Percentiles rank a stretch among this genome's conserved stretches.
These are phyloP conservation scores for Pyrochroa serraticornis DNA, from an alignment of 2,888 invertebrate genomes.

Conservation along the genomic window DNA sequence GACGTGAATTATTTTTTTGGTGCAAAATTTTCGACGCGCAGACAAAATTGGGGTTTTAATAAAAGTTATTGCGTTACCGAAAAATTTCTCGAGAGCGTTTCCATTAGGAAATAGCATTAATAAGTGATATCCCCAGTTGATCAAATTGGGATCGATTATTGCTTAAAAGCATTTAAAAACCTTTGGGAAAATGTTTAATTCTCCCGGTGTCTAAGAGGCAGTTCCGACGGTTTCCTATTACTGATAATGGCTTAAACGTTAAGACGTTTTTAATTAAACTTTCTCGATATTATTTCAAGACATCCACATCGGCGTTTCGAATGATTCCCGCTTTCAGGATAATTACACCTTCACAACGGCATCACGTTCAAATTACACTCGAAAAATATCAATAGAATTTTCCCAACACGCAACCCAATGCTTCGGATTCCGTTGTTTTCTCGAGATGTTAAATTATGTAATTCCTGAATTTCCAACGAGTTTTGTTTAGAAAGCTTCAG, in stretches of 20 bases:
- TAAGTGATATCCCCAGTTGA: conserved; percentile 1
- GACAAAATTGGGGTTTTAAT: too few relatives aligned
- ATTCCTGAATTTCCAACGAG: too few relatives aligned
- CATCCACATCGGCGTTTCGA: not conserved
- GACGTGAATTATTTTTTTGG: too few relatives aligned
- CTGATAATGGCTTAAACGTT: conserved; percentile 9
- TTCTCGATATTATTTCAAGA: conserved; percentile 15
- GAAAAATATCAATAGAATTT: conserved; percentile 2
- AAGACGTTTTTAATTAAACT: conserved; percentile 23
- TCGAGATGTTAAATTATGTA: too few relatives aligned
- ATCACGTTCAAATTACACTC: conserved; percentile 9
- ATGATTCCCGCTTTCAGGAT: conserved; percentile 14
- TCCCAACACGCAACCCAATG: conserved; percentile 5
- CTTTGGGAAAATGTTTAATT: conserved; percentile 5
- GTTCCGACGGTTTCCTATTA: conserved; percentile 9
- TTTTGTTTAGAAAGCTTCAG: too few relatives aligned
- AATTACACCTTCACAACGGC: conserved; percentile 14
- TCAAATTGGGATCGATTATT: conserved; percentile 3
- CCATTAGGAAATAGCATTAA: not conserved
- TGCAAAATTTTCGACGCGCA: too few relatives aligned
- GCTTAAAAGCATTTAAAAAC: conserved; percentile 9
- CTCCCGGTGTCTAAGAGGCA: not conserved
- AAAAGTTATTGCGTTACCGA: too few relatives aligned
- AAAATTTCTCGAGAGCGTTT: too few relatives aligned
- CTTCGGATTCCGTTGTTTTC: too few relatives aligned